Evolutionary conservation across 1,140 invertebrate species (phyloP), one percentile per base, ranked within the genome.

Genomic region (Drosophila neocordata): DNA sequence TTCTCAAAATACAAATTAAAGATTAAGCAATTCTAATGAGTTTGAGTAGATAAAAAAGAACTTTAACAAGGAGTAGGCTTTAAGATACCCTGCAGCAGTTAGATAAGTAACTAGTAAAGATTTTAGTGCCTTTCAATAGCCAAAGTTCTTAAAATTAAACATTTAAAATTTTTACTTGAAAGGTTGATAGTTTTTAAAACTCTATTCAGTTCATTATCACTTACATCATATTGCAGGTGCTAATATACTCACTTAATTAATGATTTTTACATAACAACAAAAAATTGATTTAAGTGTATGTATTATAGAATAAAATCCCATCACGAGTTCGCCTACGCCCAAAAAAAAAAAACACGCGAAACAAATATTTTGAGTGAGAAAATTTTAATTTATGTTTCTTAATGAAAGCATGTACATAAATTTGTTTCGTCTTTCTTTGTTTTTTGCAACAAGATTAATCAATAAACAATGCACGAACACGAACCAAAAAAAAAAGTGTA

Each of bases 351-450:
- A 31, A 31, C 4, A 31, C 27, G 27, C 41, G 2, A 38, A 12
- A 52, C 20, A 82, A 71, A 69, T 38, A 69, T 51, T 73, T 72
- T 56, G 62, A 81, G 65, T 66, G 24, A 24, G 5, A 69, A 78
- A 67, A 78, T 66, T 61, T 67, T 58, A 78, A 78, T 75, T 78
- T 87, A 85, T 78, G 68, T 41, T 53, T 71, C 41, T 77, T 67
- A 51, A 20, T 63, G 51, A 69, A 70, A 63, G 38, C 59, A 60
- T 70, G 41, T 48, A 48, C 41, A 48, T 48, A 48, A 48, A 71
- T 77, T 87, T 85, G 64, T 84, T 85, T 73, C 57, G 24, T 38
- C 55, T 69, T 44, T 69, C 66, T 65, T 67, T 57, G 56, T 15
- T 35, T 34, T 31, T 13, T 48, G 8, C 12, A 52, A 63, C 35